Conservation (phyloP, 2,113 vertebrate genomes). For the Sarotherodon lohbergeri region DNA sequence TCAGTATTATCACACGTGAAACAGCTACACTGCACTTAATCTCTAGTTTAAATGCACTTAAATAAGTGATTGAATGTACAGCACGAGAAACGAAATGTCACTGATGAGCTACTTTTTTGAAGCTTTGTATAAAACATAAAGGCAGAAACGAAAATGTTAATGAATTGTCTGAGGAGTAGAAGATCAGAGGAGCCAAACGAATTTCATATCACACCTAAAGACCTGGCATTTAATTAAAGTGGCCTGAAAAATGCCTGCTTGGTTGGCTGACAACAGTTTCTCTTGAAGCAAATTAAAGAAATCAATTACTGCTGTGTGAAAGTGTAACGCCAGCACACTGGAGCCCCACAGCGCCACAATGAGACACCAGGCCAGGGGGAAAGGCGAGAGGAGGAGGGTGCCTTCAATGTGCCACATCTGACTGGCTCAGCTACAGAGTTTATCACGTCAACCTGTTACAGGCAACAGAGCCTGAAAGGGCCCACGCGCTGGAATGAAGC, state of each 20-base stretch:
- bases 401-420: slow-evolving; percentile 37
- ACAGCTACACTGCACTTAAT: slow-evolving; percentile 54
- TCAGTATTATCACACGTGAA: slow-evolving; percentile 53
- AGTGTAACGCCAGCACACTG: slow-evolving; percentile 42
- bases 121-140: slow-evolving; percentile 64
- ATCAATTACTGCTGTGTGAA: slow-evolving; percentile 66
- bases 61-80: slow-evolving; percentile 55
- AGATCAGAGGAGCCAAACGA: slow-evolving; percentile 70
- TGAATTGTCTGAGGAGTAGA: slow-evolving; percentile 64
- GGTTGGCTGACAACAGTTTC: slow-evolving; percentile 66
- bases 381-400: slow-evolving; percentile 17
- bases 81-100: slow-evolving; percentile 53
- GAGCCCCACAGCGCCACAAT: slow-evolving; percentile 38
- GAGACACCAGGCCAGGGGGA: slow-evolving; percentile 28
- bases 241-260: slow-evolving; percentile 65
- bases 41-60: slow-evolving; percentile 55
- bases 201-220: slow-evolving; percentile 74
- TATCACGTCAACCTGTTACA: slow-evolving; percentile 55
- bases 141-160: slow-evolving; percentile 60
- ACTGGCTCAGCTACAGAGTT: slow-evolving; percentile 51
- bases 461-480: slow-evolving; percentile 44
- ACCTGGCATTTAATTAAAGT: slow-evolving; percentile 74
- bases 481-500: slow-evolving; percentile 57
- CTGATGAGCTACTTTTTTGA: slow-evolving; percentile 52
- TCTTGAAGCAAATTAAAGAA: slow-evolving; percentile 72